Base-by-base conservation (phyloP, 53 echinoderm and acorn worm species). In the Arbacia lixula region DNA sequence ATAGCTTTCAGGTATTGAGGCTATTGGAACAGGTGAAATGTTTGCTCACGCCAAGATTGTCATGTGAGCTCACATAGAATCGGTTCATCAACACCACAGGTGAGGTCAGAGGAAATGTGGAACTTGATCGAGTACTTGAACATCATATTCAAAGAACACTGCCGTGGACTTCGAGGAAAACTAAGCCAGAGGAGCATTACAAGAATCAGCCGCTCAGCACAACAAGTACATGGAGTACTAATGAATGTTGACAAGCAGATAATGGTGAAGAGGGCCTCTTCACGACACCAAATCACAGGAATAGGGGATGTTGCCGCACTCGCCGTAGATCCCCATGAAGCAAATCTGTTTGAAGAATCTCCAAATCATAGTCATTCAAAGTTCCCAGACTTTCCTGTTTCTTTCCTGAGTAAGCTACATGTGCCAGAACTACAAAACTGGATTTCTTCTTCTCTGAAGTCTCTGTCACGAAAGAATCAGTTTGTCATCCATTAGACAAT, bases 11-110 rank as follows among this genome's bases (percentile, higher is more conserved):
- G n/a, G 54, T 60, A 24, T 80, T 93, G 16, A 57, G 90, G 14
- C 62, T 93, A 21, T 63, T 90, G 49, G 88, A 87, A 52, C 88
- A 93, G 35, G 82, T 93, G 3, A 41, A 90, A 2, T 90, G 76
- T 28, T 81, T 93, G 1, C 53, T 90, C 1, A 64, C 76, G 2
- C 93, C 93, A 2, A 58, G 89, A 5, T 22, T 88, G 1, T 33
- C 93, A 0, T 75, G 82, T 72, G 83, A 90, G 14, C 82, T 93
- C 0, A 80, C 34, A 5, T 93, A 86, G 93, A 93, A 90, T 38
- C 63, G 93, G 25, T 85, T 66, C 60, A 61, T 88, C 0, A 88
- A 93, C 55, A 90, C 37, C 0, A 82, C 24, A 52, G 90, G 93
- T 4, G 16, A 83, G 27, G 2, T 24, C 9, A 74, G 85, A 22